These are phyloP conservation scores for Bombus sibiricus DNA, from an alignment of 1,140 invertebrate genomes.

Conservation along the genomic window DNA sequence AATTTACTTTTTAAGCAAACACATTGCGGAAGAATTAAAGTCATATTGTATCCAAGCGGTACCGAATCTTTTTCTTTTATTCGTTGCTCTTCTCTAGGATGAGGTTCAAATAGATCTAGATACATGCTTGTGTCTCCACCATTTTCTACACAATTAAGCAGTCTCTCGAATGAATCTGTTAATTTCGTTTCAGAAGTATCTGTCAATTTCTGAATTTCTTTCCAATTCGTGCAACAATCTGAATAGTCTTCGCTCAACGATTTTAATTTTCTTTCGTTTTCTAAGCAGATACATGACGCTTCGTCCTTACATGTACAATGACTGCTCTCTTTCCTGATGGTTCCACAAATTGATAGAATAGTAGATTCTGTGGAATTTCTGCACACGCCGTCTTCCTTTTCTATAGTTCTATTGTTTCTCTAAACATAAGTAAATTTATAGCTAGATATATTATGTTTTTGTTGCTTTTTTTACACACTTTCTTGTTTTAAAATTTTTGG, in stretches of 20 bases:
- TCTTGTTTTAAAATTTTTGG: not conserved
- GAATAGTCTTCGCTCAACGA: no score
- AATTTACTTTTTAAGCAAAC: constrained; percentile 17
- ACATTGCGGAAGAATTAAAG: constrained; percentile 19
- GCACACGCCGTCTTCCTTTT: not conserved
- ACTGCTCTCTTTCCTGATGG: not conserved
- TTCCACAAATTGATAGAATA: not conserved
- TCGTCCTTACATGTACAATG: constrained; percentile 1
- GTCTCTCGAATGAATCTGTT: not conserved
- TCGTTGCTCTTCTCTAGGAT: constrained; percentile 7
- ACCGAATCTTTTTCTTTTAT: not conserved
- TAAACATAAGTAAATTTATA: constrained; percentile 1
- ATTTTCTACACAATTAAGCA: not conserved
- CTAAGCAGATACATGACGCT: not conserved
- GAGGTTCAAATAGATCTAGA: not conserved
- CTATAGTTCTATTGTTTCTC: not conserved
- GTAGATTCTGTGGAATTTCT: not conserved
- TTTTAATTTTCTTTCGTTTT: not conserved
- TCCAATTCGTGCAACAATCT: not conserved
- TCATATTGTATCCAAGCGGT: not conserved
- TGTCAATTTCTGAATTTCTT: not conserved
- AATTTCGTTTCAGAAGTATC: not conserved
- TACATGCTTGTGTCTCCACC: not conserved
- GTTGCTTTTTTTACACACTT: not conserved
- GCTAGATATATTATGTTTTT: not conserved